These are phyloP conservation scores for Papilio glaucus DNA, from an alignment of 1,140 invertebrate species.

Conservation along the genomic window DNA sequence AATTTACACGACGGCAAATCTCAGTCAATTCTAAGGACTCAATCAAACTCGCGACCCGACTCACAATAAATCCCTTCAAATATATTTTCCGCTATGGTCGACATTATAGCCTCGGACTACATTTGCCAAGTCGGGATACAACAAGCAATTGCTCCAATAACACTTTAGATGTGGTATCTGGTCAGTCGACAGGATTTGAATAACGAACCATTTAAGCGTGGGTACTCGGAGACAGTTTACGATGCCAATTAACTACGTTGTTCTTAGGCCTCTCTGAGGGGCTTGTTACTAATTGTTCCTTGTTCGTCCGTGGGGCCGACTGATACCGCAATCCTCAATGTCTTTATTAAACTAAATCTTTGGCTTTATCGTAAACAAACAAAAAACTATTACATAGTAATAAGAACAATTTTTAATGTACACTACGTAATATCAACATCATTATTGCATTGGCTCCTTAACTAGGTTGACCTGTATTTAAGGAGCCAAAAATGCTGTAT, in stretches of 20 bases:
- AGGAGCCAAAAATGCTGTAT: too few relatives aligned
- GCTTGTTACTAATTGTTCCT: constrained; percentile 24
- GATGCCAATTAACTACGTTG: constrained; percentile 33
- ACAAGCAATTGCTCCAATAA: constrained; percentile 31
- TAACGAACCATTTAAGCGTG: constrained; percentile 30
- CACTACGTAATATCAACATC: too few relatives aligned
- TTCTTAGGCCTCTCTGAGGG: constrained; percentile 16
- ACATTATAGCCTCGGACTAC: neutral
- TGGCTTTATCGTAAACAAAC: neutral
- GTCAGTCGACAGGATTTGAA: constrained; percentile 17
- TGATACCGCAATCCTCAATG: neutral
- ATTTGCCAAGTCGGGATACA: neutral
- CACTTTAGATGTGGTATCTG: constrained; percentile 28
- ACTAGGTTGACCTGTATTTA: too few relatives aligned
- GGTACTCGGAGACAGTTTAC: constrained; percentile 29
- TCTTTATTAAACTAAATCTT: constrained; percentile 10
- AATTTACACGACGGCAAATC: constrained; percentile 11
- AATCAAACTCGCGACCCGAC: neutral
- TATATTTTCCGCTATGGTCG: neutral
- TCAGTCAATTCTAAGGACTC: constrained; percentile 3
- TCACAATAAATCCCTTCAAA: constrained; percentile 2
- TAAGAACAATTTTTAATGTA: too few relatives aligned
- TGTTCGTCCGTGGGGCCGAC: neutral
- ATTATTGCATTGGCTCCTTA: too few relatives aligned
- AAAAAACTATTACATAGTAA: too few relatives aligned